Conservation (phyloP, 1,140 invertebrate species). For the Pinna nobilis region DNA sequence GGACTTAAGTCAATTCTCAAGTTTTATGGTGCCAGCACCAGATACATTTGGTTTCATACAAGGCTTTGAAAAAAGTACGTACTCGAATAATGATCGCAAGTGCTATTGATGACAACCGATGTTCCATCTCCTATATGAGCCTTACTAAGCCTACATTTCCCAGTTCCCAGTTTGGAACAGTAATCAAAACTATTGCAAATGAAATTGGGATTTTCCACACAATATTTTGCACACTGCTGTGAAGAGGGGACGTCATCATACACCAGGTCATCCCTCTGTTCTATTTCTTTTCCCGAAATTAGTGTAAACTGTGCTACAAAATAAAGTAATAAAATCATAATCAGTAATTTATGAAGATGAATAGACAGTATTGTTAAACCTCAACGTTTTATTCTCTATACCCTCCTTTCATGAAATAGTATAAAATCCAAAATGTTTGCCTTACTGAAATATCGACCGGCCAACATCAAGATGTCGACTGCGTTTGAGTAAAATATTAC, state of each 20-base stretch:
- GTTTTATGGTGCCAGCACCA: neutral
- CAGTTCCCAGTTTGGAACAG: conserved; percentile 41
- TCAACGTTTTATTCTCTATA: too few species aligned
- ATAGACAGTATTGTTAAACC: too few species aligned
- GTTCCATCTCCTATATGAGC: conserved; percentile 53
- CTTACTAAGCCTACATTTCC: conserved; percentile 52
- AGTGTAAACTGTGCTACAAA: conserved; percentile 57
- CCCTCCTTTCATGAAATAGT: too few species aligned
- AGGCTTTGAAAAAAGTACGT: neutral
- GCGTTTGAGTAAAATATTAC: too few species aligned
- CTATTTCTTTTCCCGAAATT: conserved; percentile 42
- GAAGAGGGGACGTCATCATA: conserved; percentile 36
- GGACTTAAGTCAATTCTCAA: too few species aligned
- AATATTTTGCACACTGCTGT: conserved; percentile 52
- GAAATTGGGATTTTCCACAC: conserved; percentile 49
- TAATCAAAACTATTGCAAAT: conserved; percentile 61
- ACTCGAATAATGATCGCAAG: conserved; percentile 54
- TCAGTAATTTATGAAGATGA: too few species aligned
- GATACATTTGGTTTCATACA: neutral
- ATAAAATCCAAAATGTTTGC: too few species aligned
- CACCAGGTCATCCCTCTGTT: conserved; percentile 41
- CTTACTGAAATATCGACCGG: too few species aligned
- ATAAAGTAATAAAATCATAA: too few species aligned
- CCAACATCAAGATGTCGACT: too few species aligned
- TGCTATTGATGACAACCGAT: conserved; percentile 35